Conservation (phyloP, 2,888 invertebrate genomes). For the Papilio gigon region DNA sequence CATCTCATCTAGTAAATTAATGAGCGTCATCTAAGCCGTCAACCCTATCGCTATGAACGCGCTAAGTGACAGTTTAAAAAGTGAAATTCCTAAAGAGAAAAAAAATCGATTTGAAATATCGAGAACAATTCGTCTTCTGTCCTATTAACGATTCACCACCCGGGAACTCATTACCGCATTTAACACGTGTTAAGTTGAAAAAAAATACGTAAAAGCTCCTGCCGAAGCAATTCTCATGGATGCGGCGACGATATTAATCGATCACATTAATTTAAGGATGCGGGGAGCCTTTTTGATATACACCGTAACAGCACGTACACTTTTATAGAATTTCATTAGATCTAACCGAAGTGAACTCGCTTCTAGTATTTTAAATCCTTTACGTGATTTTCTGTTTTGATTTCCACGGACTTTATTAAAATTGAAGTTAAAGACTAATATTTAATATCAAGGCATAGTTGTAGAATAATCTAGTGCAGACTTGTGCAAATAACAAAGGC, state of each 20-base stretch:
- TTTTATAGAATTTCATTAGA: neutral
- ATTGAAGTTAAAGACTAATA: too few relatives aligned
- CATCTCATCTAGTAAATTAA: constrained; percentile 32
- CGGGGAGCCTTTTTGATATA: constrained; percentile 42
- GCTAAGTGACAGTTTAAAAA: constrained; percentile 43
- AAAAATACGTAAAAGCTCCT: constrained; percentile 47
- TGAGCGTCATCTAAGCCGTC: constrained; percentile 33
- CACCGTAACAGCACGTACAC: neutral
- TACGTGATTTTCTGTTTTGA: neutral
- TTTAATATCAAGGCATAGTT: too few relatives aligned
- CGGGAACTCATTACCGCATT: constrained; percentile 63
- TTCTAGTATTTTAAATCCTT: neutral
- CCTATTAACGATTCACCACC: constrained; percentile 65
- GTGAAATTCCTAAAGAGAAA: constrained; percentile 44
- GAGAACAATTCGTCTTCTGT: constrained; percentile 63
- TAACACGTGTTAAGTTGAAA: constrained; percentile 65
- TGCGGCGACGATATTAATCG: constrained; percentile 57
- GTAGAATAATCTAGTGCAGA: too few relatives aligned
- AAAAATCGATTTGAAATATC: constrained; percentile 44
- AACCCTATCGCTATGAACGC: constrained; percentile 35
- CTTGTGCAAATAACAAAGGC: too few relatives aligned
- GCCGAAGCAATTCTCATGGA: constrained; percentile 54
- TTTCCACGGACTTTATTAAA: too few relatives aligned
- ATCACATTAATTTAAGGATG: constrained; percentile 56
- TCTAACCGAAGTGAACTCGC: neutral